phyloP scores from a whole-genome alignment of 2,797 vertebrate genomes.

The Sebastes taczanowskii region DNA sequence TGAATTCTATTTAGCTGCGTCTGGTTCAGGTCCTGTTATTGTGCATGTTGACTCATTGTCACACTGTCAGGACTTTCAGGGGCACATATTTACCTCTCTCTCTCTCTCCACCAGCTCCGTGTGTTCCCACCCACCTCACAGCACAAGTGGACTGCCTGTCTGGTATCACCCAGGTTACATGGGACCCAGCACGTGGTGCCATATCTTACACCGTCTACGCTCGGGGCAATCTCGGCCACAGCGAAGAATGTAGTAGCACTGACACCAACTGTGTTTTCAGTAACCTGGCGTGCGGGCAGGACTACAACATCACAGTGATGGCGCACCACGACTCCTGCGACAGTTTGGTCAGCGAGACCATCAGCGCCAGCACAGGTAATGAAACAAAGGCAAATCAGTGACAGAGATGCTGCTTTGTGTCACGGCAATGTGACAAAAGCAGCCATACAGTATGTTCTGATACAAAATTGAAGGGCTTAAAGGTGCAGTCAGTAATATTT shows the following conservation, averaged over 20 bases:
- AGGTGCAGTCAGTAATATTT: background rate
- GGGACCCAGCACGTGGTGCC: slow-evolving; percentile 73
- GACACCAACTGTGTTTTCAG: slow-evolving; percentile 71
- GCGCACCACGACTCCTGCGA: slow-evolving; percentile 63
- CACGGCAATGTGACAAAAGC: background rate
- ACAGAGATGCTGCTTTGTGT: background rate
- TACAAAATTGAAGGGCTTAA: background rate
- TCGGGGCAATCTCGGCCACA: slow-evolving; percentile 51
- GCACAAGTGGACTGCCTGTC: slow-evolving; percentile 63
- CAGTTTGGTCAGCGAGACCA: slow-evolving; percentile 61
- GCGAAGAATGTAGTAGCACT: slow-evolving; percentile 23
- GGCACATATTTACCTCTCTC: background rate
- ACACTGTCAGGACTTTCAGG: too few relatives aligned
- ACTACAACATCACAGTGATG: slow-evolving; percentile 77
- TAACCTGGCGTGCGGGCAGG: slow-evolving; percentile 78
- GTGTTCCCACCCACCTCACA: slow-evolving; percentile 66
- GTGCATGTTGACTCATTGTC: too few relatives aligned
- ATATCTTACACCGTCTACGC: slow-evolving; percentile 69
- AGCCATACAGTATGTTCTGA: background rate
- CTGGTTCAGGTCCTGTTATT: background rate
- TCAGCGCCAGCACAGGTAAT: slow-evolving; percentile 70
- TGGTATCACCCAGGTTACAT: slow-evolving; percentile 68
- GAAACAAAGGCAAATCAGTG: background rate
- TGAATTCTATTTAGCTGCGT: background rate
- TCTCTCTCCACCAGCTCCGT: slow-evolving; percentile 73